Percentiles rank a stretch among this genome's conserved stretches.
Conservation (phyloP, 2,888 invertebrate genomes). For the Drosophila phalerata region DNA sequence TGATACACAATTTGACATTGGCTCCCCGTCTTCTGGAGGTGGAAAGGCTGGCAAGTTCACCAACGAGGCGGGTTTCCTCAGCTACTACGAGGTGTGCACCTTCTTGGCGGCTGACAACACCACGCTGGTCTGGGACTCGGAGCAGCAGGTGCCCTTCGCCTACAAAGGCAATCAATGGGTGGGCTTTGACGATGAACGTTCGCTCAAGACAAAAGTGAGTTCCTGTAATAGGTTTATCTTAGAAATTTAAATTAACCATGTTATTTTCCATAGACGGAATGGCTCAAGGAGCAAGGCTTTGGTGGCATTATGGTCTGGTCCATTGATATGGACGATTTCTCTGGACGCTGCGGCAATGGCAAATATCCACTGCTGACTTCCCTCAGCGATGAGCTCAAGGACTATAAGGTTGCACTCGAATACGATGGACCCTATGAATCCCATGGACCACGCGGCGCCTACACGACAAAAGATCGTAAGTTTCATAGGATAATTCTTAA, state of each 20-base stretch:
- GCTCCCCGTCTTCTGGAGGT: slow-evolving; percentile 95
- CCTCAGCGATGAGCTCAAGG: slow-evolving; percentile 93
- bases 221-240: fast-evolving
- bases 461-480: slow-evolving; percentile 96
- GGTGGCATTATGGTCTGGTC: slow-evolving; percentile 99
- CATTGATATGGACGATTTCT: slow-evolving; percentile 97
- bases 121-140: slow-evolving; percentile 97
- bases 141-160: slow-evolving; percentile 98
- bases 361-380: slow-evolving; percentile 95
- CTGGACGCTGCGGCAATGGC: slow-evolving; percentile 94
- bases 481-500: slow-evolving; percentile 54
- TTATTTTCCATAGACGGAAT: slow-evolving; percentile 90
- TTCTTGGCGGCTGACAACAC: slow-evolving; percentile 96
- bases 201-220: slow-evolving; percentile 94
- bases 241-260: not conserved
- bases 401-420: slow-evolving; percentile 92
- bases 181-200: slow-evolving; percentile 97
- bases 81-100: slow-evolving; percentile 97
- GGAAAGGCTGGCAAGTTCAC: slow-evolving; percentile 95
- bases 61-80: slow-evolving; percentile 96
- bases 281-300: slow-evolving; percentile 97
- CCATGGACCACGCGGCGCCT: slow-evolving; percentile 89
- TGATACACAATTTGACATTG: slow-evolving; percentile 95
- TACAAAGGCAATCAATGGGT: slow-evolving; percentile 97
- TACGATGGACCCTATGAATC: slow-evolving; percentile 95